Evolutionary conservation across 2,113 vertebrate species (phyloP).

Genomic region (Melozone crissalis): DNA sequence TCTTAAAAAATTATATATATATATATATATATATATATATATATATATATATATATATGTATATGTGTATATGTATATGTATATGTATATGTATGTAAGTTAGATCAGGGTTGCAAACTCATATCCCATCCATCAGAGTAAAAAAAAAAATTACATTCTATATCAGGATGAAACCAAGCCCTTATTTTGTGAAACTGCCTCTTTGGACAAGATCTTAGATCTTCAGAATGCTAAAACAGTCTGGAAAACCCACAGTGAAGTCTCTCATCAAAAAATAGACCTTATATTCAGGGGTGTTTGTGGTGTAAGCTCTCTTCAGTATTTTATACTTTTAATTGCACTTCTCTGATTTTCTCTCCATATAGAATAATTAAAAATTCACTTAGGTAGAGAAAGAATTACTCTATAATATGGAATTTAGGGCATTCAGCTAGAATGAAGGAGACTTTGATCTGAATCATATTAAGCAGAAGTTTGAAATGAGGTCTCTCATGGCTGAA

Average conservation of each 20-base stretch:
- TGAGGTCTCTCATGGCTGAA: neutral
- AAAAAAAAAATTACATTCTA: neutral
- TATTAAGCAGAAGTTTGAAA: constrained; percentile 10
- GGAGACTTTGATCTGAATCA: constrained; percentile 33
- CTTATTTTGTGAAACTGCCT: neutral
- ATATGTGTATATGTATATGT: too few species aligned
- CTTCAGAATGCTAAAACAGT: neutral
- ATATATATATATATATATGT: too few species aligned
- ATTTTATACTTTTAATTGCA: neutral
- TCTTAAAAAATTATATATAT: neutral
- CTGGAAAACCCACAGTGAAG: neutral
- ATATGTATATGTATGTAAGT: neutral
- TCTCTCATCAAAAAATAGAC: neutral
- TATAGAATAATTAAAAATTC: constrained; percentile 7
- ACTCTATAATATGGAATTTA: neutral
- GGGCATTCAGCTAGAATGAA: neutral
- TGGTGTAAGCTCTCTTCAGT: neutral
- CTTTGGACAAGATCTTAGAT: neutral
- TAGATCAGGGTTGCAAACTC: neutral
- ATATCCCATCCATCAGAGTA: neutral
- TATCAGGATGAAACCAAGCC: neutral
- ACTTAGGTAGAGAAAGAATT: neutral
- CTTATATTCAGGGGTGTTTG: neutral
- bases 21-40: too few species aligned
- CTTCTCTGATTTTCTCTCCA: neutral